phyloP scores from a whole-genome alignment of 23 tunicate genomes.

The Corella eumyota region DNA sequence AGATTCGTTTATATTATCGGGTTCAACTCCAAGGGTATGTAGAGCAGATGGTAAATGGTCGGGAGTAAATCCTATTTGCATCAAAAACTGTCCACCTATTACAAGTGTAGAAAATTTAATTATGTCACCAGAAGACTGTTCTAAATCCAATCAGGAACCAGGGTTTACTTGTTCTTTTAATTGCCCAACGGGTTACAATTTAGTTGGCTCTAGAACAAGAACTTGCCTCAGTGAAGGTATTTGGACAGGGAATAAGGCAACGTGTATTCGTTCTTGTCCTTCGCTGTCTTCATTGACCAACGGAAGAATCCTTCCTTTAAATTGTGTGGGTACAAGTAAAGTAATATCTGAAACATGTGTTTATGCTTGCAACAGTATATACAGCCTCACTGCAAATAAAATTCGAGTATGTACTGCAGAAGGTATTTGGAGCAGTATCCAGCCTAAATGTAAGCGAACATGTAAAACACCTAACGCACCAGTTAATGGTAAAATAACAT shows the following conservation, averaged over 20 bases:
- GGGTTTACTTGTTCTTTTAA: constrained; percentile 19
- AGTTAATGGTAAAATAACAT: constrained; percentile 12
- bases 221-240: constrained; percentile 19
- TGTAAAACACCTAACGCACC: constrained; percentile 32
- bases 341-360: constrained; percentile 15
- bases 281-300: constrained; percentile 2
- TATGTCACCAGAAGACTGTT: constrained; percentile 10
- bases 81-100: constrained; percentile 13
- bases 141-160: background rate
- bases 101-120: background rate
- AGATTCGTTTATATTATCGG: background rate
- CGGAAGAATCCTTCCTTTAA: constrained; percentile 18
- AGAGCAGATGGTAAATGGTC: constrained; percentile 16
- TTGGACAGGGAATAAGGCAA: constrained; percentile 6
- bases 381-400: constrained; percentile 5
- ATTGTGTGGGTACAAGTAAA: constrained; percentile 17
- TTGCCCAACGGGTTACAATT: constrained; percentile 24
- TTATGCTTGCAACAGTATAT: constrained; percentile 8
- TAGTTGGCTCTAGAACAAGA: background rate
- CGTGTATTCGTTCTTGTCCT: constrained; percentile 21
- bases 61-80: constrained; percentile 7
- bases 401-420: constrained; percentile 7
- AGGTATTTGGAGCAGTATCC: constrained; percentile 20
- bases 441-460: constrained; percentile 17
- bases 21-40: constrained; percentile 1